Evolutionary conservation across 1,140 invertebrate species (phyloP), one percentile per base, ranked within the genome.

Genomic region (Danaus melanippus): DNA sequence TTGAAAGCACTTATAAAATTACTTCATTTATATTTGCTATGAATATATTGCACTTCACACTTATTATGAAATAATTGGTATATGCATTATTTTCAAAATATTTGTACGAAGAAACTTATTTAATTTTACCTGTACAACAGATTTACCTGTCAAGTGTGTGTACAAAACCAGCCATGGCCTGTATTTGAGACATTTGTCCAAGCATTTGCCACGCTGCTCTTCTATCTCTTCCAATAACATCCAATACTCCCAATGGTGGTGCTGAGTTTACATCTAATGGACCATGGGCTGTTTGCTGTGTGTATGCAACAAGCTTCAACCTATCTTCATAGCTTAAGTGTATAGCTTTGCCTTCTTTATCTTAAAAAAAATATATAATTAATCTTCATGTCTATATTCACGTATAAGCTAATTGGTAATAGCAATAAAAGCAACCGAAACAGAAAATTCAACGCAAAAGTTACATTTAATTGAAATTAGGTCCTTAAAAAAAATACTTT

Each of bases 261-360:
- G 92, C 91, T 59, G 92, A 93, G 57, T 93, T 91, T 42, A 90
- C 82, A 64, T 92, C 89, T 70, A 93, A 96, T 59, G 95, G 93
- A 7, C 97, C 97, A 87, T 97, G 92, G 8, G 89, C 90, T 7
- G 94, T 94, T 90, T 99, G 97, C 75, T 97, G 95, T 8, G 94
- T 96, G 67, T 95, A 95, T 2, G 97, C 97, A 9, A 98, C 93
- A 57, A 99, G 81, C 76, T 94, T 94, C 12, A 98, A 83, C 84
- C 97, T 96, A 75, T 98, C 96, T 81, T 97, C 93, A 85, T 98
- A 99, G 41, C 94, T 95, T 48, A 98, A 89, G 74, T 98, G 96
- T 41, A 98, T 89, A 50, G 97, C 96, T 87, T 97, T 98, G 9
- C 97, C 97, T 88, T 97, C 94, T 89, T 98, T 98, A 81, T 98